These are phyloP conservation scores for Actinernus sp. DNA, from an alignment of 92 coral and sea anemone genomes.

Conservation along the genomic window DNA sequence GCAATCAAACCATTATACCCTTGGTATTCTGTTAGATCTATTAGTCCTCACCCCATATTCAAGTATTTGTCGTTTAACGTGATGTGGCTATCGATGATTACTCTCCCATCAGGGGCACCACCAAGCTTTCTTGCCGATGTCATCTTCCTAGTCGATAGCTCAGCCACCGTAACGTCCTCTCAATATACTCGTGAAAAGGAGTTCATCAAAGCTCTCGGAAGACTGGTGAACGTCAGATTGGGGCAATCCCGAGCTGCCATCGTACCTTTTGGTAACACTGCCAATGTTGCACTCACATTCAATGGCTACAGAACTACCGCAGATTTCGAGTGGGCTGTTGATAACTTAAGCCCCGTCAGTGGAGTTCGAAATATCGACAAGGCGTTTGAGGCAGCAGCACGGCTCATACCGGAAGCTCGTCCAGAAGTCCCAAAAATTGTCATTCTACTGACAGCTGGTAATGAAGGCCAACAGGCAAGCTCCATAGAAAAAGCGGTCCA, in stretches of 20 bases:
- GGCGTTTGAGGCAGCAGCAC: constrained; percentile 64
- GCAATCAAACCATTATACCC: too few species aligned
- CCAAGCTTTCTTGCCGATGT: constrained; percentile 68
- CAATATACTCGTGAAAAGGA: constrained; percentile 73
- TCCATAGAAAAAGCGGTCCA: constrained; percentile 39
- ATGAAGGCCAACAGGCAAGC: constrained; percentile 50
- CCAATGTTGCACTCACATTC: constrained; percentile 49
- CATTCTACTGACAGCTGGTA: constrained; percentile 58
- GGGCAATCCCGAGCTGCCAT: constrained; percentile 63
- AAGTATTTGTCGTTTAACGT: too few species aligned
- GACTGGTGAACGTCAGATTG: constrained; percentile 61
- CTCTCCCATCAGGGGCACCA: constrained; percentile 12
- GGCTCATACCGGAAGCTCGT: constrained; percentile 51
- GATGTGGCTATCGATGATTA: background rate
- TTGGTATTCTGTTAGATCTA: too few species aligned
- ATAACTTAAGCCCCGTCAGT: constrained; percentile 44
- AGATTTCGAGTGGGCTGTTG: constrained; percentile 35
- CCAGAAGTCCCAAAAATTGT: constrained; percentile 70
- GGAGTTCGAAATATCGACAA: constrained; percentile 67
- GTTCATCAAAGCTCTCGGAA: constrained; percentile 60
- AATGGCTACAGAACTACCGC: constrained; percentile 39
- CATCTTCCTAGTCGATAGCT: constrained; percentile 83
- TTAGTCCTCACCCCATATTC: too few species aligned
- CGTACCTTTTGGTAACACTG: constrained; percentile 57
- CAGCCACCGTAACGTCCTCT: constrained; percentile 65